phyloP scores from a whole-genome alignment of 2,888 invertebrate species.

The Phlogophora meticulosa region DNA sequence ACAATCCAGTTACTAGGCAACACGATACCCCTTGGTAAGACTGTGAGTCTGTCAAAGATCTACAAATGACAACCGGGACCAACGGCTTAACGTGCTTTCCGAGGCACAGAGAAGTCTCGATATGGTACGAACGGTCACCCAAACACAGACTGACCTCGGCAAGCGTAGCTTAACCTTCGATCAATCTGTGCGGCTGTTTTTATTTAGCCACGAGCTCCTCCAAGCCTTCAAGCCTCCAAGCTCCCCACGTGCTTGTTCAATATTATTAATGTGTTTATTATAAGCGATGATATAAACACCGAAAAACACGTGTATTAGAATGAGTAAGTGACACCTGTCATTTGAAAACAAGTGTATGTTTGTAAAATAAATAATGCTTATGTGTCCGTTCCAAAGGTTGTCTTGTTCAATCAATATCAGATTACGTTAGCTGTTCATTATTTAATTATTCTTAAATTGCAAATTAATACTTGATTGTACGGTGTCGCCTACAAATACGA shows the following conservation, averaged over 20 bases:
- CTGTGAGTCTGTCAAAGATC: too few relatives aligned
- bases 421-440: conserved; percentile 38
- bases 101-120: too few relatives aligned
- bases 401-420: conserved; percentile 35
- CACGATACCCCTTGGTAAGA: too few relatives aligned
- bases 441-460: conserved; percentile 26
- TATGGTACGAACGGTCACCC: too few relatives aligned
- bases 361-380: conserved; percentile 27
- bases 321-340: conserved; percentile 51
- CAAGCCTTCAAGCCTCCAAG: too few relatives aligned
- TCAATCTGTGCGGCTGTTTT: too few relatives aligned
- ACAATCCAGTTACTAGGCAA: too few relatives aligned
- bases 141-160: too few relatives aligned
- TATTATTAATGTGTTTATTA: conserved; percentile 23
- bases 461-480: conserved; percentile 7
- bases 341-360: conserved; percentile 10
- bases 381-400: conserved; percentile 48
- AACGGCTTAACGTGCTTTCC: too few relatives aligned
- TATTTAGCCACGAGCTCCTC: too few relatives aligned
- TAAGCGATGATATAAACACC: conserved; percentile 25
- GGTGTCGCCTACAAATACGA: not conserved
- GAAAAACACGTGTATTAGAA: conserved; percentile 27
- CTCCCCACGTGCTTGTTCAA: conserved; percentile 1
- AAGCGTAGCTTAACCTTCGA: too few relatives aligned
- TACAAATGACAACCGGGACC: too few relatives aligned